Percentiles rank a stretch among this genome's conserved stretches.
Conservation (phyloP, 2,888 invertebrate genomes). For the Hypena proboscidalis region DNA sequence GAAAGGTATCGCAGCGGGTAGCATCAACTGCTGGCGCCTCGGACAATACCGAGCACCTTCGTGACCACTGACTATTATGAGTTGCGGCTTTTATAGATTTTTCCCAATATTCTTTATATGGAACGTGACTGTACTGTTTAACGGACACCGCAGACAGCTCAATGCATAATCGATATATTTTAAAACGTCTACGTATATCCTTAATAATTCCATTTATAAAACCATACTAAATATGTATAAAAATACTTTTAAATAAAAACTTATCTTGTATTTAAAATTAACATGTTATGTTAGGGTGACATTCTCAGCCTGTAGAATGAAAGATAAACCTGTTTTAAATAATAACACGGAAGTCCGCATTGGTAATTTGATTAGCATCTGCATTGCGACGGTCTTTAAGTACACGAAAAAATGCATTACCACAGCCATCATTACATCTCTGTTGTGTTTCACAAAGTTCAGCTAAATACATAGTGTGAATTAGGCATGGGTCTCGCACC, state of each 20-base stretch:
- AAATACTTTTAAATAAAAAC: not conserved
- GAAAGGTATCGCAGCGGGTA: slow-evolving; percentile 73
- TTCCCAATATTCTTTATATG: slow-evolving; percentile 65
- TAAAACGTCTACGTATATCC: slow-evolving; percentile 41
- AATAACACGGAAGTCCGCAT: slow-evolving; percentile 74
- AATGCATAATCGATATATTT: slow-evolving; percentile 66
- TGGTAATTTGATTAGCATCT: slow-evolving; percentile 79
- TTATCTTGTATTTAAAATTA: slow-evolving; percentile 21
- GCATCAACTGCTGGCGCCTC: slow-evolving; percentile 74
- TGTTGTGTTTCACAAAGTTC: slow-evolving; percentile 80
- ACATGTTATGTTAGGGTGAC: slow-evolving; percentile 23
- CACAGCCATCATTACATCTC: slow-evolving; percentile 76
- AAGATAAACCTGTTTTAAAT: slow-evolving; percentile 70
- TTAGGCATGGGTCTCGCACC: slow-evolving; percentile 65
- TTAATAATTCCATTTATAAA: slow-evolving; percentile 46
- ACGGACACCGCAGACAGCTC: slow-evolving; percentile 65
- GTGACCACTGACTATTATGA: slow-evolving; percentile 79
- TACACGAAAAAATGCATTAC: slow-evolving; percentile 80
- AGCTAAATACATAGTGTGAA: slow-evolving; percentile 82
- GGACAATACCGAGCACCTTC: slow-evolving; percentile 68
- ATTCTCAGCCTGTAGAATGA: slow-evolving; percentile 18
- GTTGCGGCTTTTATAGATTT: slow-evolving; percentile 69
- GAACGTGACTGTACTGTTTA: slow-evolving; percentile 73
- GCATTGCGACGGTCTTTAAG: slow-evolving; percentile 67
- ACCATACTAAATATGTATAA: slow-evolving; percentile 13